phyloP scores from a whole-genome alignment of 2,888 invertebrate genomes.

The Agrotis segetum region DNA sequence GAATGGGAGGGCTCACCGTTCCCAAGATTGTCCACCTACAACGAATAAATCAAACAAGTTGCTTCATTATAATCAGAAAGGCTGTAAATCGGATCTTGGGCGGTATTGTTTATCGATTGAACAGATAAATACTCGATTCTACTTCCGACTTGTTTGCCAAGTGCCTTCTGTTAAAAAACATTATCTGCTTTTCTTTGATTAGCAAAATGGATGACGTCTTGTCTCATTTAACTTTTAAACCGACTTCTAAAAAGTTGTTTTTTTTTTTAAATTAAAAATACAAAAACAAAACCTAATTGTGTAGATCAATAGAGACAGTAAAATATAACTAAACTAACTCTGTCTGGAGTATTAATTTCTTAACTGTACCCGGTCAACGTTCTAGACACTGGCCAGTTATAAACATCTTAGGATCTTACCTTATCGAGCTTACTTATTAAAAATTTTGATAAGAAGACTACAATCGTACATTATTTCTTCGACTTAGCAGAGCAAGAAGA shows the following conservation, averaged over 20 bases:
- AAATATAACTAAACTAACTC: not conserved
- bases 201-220: no score
- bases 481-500: not conserved
- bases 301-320: not conserved
- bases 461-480: not conserved
- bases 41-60: constrained; percentile 56
- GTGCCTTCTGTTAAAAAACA: not conserved
- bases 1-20: constrained; percentile 52
- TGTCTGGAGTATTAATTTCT: no score
- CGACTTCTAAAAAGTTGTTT: no score
- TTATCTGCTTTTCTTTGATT: not conserved
- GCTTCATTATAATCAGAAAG: constrained; percentile 55
- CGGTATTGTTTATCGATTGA: constrained; percentile 39
- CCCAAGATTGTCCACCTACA: constrained; percentile 56
- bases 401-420: not conserved
- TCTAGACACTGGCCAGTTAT: not conserved
- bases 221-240: not conserved
- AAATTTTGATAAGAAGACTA: not conserved
- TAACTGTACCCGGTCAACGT: no score
- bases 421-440: not conserved
- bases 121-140: constrained; percentile 23
- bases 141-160: constrained; percentile 26
- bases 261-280: no score
- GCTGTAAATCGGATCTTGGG: constrained; percentile 42
- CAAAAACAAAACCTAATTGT: not conserved